These are phyloP conservation scores for Conus betulinus DNA, from an alignment of 1,140 invertebrate species.

Conservation along the genomic window DNA sequence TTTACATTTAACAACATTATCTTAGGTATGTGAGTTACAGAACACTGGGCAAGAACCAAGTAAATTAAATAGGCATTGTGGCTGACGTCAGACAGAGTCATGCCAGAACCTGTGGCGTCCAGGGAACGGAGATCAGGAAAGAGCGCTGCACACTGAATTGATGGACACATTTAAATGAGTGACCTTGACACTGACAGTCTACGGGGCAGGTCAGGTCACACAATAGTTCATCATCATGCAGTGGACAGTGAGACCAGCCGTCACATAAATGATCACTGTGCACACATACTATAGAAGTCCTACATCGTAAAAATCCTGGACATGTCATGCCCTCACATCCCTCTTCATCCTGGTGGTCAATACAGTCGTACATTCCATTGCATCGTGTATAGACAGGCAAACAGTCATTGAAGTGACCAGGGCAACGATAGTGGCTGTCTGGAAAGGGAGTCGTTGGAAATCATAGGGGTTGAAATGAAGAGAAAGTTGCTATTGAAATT, in stretches of 20 bases:
- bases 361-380: background rate
- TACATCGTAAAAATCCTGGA: conserved; percentile 21
- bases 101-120: background rate
- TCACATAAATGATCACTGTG: background rate
- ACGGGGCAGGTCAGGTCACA: conserved; percentile 5
- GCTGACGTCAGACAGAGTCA: background rate
- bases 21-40: background rate
- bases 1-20: background rate
- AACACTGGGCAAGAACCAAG: background rate
- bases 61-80: background rate
- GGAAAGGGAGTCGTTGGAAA: background rate
- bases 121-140: conserved; percentile 8
- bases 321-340: background rate
- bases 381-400: conserved; percentile 20
- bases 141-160: background rate
- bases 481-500: background rate
- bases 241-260: too few relatives aligned
- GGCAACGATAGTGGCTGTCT: conserved; percentile 16
- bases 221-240: background rate
- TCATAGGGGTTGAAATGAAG: background rate
- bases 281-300: conserved; percentile 1
- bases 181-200: conserved; percentile 7
- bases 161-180: background rate
- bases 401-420: background rate
- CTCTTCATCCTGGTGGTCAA: background rate